Base-by-base conservation (phyloP, 2,113 vertebrate genomes). In the Dryoscopus gambensis region DNA sequence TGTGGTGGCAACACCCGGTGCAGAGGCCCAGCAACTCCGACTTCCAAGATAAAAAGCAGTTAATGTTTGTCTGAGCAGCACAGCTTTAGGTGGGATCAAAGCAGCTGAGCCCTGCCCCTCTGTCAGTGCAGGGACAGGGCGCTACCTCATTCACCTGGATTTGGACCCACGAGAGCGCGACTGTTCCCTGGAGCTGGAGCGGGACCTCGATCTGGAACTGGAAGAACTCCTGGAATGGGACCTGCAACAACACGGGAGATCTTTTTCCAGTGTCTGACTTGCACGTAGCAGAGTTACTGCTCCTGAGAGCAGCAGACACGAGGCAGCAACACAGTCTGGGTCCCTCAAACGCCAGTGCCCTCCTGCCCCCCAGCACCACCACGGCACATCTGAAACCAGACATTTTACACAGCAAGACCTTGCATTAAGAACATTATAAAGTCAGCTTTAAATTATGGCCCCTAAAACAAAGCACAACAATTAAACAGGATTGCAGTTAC, bases 141-240 rank as follows among this genome's bases (percentile, higher is more conserved):
- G 98, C 98, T 98, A 99, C 99, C 99, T 99, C 98, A 99, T 99
- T 99, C 99, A 99, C 99, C 99, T 99, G 98, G 99, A 99, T 98
- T 98, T 99, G 97, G 99, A 99, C 99, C 99, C 98, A 94, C 98
- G 98, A 97, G 98, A 98, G 94, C 98, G 98, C 79, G 98, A 98
- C 91, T 71, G 98, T 87, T 98, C 98, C 97, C 98, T 98, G 97
- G 98, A 98, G 95, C 97, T 99, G 91, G 99, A 99, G 96, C 98
- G 98, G 97, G 99, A 99, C 94, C 99, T 98, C 97, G 99, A 99
- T 96, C 99, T 98, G 98, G 99, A 99, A 94, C 99, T 99, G 98
- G 99, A 99, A 94, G 99, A 99, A 96, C 99, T 99, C 98, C 99
- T 98, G 98, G 99, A 99, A 86, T 98, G 98, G 98, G 99, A 99